These are phyloP conservation scores for Eulimnadia texana DNA, from an alignment of 1,140 invertebrate species.

Conservation along the genomic window DNA sequence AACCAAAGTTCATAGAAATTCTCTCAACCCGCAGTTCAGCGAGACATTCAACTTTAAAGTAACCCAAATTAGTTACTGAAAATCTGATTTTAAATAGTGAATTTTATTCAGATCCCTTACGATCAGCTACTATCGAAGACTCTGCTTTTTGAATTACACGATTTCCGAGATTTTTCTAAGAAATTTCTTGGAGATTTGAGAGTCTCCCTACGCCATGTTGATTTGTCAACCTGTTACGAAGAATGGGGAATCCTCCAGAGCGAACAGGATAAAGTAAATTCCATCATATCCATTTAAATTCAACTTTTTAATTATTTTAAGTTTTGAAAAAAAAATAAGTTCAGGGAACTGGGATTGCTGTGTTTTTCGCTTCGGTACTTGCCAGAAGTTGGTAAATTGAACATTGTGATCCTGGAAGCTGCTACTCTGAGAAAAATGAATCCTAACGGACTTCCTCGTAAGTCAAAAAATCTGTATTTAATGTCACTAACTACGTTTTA, in stretches of 20 bases:
- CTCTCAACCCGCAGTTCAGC: neutral
- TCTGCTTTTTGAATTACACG: neutral
- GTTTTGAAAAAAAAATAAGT: neutral
- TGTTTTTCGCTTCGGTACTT: neutral
- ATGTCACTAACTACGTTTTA: neutral
- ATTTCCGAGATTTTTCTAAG: neutral
- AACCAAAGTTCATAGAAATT: neutral
- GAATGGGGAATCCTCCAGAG: neutral
- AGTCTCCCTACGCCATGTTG: neutral
- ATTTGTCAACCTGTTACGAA: neutral
- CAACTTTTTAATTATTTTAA: neutral
- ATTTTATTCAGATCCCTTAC: neutral
- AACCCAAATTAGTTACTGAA: neutral
- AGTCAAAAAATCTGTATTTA: neutral
- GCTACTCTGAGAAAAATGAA: neutral
- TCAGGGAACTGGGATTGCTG: neutral
- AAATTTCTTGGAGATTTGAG: neutral
- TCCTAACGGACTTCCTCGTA: neutral
- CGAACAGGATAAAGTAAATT: neutral
- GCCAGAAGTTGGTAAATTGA: neutral
- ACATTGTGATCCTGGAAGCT: neutral
- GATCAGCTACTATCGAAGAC: neutral
- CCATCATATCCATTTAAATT: neutral
- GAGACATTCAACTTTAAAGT: neutral
- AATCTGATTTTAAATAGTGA: neutral